These are phyloP conservation scores for Phylloscopus trochilus DNA, from an alignment of 2,113 vertebrate species.

Conservation along the genomic window DNA sequence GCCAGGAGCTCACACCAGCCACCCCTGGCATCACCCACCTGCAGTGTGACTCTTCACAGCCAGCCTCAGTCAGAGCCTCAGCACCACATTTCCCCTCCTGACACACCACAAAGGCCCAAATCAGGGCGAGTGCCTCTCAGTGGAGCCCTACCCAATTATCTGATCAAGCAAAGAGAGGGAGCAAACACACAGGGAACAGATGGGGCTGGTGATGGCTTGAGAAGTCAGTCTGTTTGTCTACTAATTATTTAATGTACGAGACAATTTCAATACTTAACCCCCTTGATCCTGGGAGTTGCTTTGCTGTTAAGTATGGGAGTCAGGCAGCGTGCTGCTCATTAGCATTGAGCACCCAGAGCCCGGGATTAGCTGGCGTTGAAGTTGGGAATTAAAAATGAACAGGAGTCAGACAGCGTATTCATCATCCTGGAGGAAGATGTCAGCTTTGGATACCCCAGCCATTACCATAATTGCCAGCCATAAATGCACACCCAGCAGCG, in stretches of 20 bases:
- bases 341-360: conserved; percentile 6
- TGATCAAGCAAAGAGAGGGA: conserved; percentile 32
- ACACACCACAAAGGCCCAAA: not conserved
- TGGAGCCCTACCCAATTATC: conserved; percentile 19
- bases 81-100: not conserved
- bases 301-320: conserved; percentile 20
- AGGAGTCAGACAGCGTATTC: conserved; percentile 49
- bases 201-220: conserved; percentile 31
- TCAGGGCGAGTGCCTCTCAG: not conserved
- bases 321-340: not conserved
- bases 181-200: conserved; percentile 4
- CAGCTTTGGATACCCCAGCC: conserved; percentile 9
- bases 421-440: conserved; percentile 43
- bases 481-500: not conserved
- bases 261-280: conserved; percentile 59
- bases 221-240: conserved; percentile 59
- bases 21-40: not conserved
- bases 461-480: conserved; percentile 32
- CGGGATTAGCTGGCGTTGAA: not conserved
- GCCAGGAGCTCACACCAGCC: not conserved
- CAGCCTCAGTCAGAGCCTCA: not conserved
- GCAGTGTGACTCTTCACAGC: rapidly evolving
- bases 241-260: conserved; percentile 64
- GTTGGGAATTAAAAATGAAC: conserved; percentile 61
- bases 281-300: conserved; percentile 48